Base-by-base conservation (phyloP, 1,140 invertebrate genomes). In the Heliconius hewitsoni region DNA sequence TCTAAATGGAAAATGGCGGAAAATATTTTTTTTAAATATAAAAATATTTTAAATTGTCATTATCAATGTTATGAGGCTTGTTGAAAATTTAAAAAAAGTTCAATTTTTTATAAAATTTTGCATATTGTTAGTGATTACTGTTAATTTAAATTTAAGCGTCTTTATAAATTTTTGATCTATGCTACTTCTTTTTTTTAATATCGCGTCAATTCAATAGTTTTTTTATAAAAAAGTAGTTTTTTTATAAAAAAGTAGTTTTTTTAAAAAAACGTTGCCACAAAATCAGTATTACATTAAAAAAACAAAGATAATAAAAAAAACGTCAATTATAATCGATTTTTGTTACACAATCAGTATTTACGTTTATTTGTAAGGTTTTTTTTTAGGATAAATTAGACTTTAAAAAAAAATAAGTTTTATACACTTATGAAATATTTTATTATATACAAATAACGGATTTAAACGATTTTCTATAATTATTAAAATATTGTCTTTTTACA, bases 1-100 rank as follows among this genome's bases (percentile, higher is more conserved):
- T 91, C 11, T 93, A 90, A 90, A 72, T n/a, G 50, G 57, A 66
- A 70, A 60, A 71, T 55, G 78, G 60, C 52, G 76, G 4, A 18
- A 9, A 46, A 60, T 39, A 8, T 2, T 19, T 73, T 23, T 50
- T 60, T 72, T 73, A 30, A 16, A 13, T 60, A 73, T 27, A 66
- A 71, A 42, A 66, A 8, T 46, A 46, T 76, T 70, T 39, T 6
- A 46, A 50, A 39, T 39, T 66, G 18, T 66, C 27, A 72, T 71
- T 46, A 46, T 42, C 37, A 77, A 72, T 52, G 73, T 52, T 52
- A 57, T 39, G 71, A 42, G 37, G 71, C 71, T 72, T 72, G n/a
- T 66, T 66, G 27, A 66, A 66, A 27, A 1, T 57, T 8, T 11
- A 66, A 66, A 66, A 66, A 30, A 66, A 66, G n/a, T 13, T 27